A percentile compares a stretch with the other conserved stretches of the same genome.
Conservation (phyloP, 1,140 invertebrate genomes). For the Whitmania pigra region DNA sequence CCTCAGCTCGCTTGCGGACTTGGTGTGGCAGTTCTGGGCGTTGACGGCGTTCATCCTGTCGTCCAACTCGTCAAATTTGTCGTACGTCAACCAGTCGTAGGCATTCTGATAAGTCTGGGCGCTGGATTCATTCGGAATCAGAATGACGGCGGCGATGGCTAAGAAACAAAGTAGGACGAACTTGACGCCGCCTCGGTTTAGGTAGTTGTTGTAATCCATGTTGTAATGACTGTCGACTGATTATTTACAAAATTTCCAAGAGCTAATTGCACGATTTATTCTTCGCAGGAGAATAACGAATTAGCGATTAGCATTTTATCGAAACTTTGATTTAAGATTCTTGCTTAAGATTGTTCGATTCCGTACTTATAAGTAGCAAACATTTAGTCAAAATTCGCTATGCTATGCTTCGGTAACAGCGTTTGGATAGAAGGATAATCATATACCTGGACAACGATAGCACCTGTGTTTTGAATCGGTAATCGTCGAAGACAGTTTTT, state of each 20-base stretch:
- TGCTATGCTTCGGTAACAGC: too few species aligned
- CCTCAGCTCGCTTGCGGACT: conserved; percentile 68
- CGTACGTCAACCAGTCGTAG: conserved; percentile 46
- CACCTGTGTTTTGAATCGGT: too few species aligned
- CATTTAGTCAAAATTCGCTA: too few species aligned
- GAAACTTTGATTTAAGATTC: too few species aligned
- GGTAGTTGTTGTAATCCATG: background rate
- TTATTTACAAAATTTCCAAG: background rate
- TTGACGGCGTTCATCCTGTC: conserved; percentile 63
- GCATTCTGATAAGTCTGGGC: conserved; percentile 18
- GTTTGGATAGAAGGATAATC: too few species aligned
- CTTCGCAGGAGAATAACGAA: background rate
- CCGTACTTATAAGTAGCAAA: too few species aligned
- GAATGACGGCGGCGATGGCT: background rate
- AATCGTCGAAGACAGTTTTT: too few species aligned
- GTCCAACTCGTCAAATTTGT: conserved; percentile 75
- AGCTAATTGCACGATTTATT: background rate
- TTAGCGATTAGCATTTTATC: background rate
- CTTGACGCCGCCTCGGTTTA: background rate
- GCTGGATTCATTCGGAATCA: background rate
- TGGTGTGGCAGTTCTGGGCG: conserved; percentile 71
- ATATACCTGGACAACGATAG: too few species aligned
- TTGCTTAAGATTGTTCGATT: too few species aligned
- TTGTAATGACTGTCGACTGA: background rate
- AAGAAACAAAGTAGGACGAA: background rate